Evolutionary conservation across 2,113 vertebrate genomes (phyloP).

Genomic region (Collichthys lucidus): DNA sequence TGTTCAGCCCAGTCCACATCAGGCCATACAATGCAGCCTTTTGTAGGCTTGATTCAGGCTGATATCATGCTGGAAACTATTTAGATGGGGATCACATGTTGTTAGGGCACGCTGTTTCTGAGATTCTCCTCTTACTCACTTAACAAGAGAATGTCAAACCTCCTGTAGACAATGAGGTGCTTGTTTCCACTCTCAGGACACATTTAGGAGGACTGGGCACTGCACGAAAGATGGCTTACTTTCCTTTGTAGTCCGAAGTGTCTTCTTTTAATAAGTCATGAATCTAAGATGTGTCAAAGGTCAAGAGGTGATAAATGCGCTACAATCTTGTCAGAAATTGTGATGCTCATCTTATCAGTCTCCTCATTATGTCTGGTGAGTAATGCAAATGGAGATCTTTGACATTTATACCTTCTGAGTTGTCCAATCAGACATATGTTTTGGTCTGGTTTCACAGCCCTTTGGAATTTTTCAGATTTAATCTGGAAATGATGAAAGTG

Average conservation of each 20-base stretch:
- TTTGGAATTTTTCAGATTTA: conserved; percentile 7
- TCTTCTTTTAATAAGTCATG: conserved; percentile 34
- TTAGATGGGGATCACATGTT: conserved; percentile 85
- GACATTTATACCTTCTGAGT: conserved; percentile 6
- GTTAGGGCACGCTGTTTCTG: conserved; percentile 69
- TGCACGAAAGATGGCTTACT: conserved; percentile 30
- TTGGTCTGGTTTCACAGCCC: not conserved
- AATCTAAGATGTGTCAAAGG: conserved; percentile 18
- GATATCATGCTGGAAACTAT: conserved; percentile 88
- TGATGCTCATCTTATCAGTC: conserved; percentile 31
- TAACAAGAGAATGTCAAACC: conserved; percentile 77
- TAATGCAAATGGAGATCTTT: not conserved
- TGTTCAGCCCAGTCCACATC: conserved; percentile 67
- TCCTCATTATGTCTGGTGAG: conserved; percentile 4
- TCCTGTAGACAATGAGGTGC: conserved; percentile 75
- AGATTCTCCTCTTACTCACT: conserved; percentile 81
- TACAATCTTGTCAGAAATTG: conserved; percentile 5
- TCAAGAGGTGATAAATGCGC: conserved; percentile 44
- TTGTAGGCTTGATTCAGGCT: conserved; percentile 81
- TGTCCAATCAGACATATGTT: not conserved
- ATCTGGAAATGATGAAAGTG: not conserved
- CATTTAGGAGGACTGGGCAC: conserved; percentile 43
- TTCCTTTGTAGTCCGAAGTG: conserved; percentile 52
- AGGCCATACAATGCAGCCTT: conserved; percentile 78
- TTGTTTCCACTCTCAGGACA: conserved; percentile 73